Base-by-base conservation (phyloP, 2,888 invertebrate species). In the Rhogogaster chlorosoma region DNA sequence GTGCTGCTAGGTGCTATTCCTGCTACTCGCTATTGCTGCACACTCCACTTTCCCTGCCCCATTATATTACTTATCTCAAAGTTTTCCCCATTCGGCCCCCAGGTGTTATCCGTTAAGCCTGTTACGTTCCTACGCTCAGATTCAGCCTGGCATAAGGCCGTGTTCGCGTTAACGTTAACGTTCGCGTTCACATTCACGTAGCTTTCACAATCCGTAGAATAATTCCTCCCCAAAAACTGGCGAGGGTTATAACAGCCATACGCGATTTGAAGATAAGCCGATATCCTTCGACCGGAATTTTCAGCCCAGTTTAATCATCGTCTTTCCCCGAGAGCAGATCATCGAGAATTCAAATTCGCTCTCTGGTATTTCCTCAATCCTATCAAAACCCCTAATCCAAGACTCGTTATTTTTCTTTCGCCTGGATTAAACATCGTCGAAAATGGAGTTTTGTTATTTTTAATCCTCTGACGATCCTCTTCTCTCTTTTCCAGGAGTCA, bases 31-130 rank as follows among this genome's bases (percentile, higher is more conserved):
- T 75, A 10, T 45, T 12, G 26, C 75, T n/a, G 38, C 32, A 36
- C 36, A 29, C 29, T 26, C 29, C 36, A 29, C 29, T 22, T 22
- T 73, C n/a, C 42, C 18, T 42, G n/a, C 77, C 77, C 77, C 77
- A 49, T 77, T 22, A 32, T 22, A 32, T 36, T 57, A 36, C 57
- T 80, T 80, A 80, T 80, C 80, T 57, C 36, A 80, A 57, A 80
- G 38, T 80, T 80, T 61, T 80, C n/a, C 80, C 80, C 36, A 12
- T 22, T 45, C 45, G 45, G 32, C 61, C 36, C 36, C 38, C 80
- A 38, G 57, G 36, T 61, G 80, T 57, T 57, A 78, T 78, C 57
- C 57, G 78, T 29, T 38, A 57, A 57, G 61, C 57, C 57, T 36
- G 49, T 61, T 61, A 57, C 38, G 80, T 61, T 53, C 10, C 75